Conservation (phyloP, 2,888 invertebrate species). For the Pyrrhia umbra region DNA sequence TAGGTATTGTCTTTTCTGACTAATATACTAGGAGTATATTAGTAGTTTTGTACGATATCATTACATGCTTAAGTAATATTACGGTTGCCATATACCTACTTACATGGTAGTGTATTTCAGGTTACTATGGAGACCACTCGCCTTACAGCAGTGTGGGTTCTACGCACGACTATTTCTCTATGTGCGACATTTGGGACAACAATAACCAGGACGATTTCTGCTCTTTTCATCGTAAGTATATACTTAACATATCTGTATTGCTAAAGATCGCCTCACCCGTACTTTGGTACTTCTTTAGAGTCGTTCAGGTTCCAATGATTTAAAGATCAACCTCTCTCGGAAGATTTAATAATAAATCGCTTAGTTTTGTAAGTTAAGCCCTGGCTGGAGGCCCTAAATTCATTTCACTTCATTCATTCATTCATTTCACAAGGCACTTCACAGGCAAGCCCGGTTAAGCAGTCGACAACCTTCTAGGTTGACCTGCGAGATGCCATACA, state of each 20-base stretch:
- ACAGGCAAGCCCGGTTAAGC: no score
- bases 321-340: no score
- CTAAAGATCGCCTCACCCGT: neutral
- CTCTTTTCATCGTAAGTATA: conserved; percentile 79
- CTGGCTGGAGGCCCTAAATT: no score
- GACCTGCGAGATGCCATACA: no score
- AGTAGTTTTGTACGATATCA: neutral
- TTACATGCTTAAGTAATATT: conserved; percentile 3
- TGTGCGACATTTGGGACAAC: conserved; percentile 82
- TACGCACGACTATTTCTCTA: conserved; percentile 82
- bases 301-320: neutral
- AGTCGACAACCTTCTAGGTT: no score
- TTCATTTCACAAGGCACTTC: no score
- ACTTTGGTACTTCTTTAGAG: neutral
- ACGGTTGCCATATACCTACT: neutral
- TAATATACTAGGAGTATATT: neutral
- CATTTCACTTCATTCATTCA: no score
- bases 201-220: conserved; percentile 76
- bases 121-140: conserved; percentile 85
- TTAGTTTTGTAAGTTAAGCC: no score
- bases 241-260: neutral
- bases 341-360: no score
- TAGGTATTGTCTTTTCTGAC: conserved; percentile 8
- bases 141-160: conserved; percentile 86
- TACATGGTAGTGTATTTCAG: conserved; percentile 69